Evolutionary conservation across 35 echinoderm and acorn worm genomes (phyloP).

Genomic region (Lytechinus variegatus): DNA sequence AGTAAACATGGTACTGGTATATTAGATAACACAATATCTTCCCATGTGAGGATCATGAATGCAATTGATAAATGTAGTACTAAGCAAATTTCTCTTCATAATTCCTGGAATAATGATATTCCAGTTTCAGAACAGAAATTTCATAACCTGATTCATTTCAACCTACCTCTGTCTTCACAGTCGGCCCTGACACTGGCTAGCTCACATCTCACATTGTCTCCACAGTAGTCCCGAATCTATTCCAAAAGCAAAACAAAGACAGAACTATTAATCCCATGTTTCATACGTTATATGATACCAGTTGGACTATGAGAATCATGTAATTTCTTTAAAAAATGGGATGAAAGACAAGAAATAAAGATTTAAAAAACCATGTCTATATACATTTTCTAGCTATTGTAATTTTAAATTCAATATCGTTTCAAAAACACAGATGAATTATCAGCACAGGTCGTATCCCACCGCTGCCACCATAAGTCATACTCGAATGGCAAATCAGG

Average conservation of each 20-base stretch:
- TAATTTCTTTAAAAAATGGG: too few species aligned
- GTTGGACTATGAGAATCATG: too few species aligned
- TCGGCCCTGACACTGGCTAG: constrained; percentile 22
- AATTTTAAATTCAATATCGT: too few species aligned
- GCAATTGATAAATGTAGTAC: neutral
- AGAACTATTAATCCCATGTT: too few species aligned
- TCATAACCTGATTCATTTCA: neutral
- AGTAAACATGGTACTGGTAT: neutral
- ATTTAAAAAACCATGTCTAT: too few species aligned
- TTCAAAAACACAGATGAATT: neutral
- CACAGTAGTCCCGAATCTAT: constrained; percentile 59
- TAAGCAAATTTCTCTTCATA: neutral
- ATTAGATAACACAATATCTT: neutral
- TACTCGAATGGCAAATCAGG: neutral
- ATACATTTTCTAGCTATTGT: too few species aligned
- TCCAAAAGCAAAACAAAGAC: neutral
- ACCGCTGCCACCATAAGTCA: too few species aligned
- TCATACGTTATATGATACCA: too few species aligned
- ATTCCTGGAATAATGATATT: neutral
- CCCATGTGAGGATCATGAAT: neutral
- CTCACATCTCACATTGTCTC: constrained; percentile 50
- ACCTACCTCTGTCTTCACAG: constrained; percentile 56
- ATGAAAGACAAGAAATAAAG: too few species aligned
- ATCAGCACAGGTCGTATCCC: neutral
- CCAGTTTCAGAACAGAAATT: too few species aligned